phyloP scores from a whole-genome alignment of 2,797 vertebrate genomes.

The Spinibarbus caldwelli region DNA sequence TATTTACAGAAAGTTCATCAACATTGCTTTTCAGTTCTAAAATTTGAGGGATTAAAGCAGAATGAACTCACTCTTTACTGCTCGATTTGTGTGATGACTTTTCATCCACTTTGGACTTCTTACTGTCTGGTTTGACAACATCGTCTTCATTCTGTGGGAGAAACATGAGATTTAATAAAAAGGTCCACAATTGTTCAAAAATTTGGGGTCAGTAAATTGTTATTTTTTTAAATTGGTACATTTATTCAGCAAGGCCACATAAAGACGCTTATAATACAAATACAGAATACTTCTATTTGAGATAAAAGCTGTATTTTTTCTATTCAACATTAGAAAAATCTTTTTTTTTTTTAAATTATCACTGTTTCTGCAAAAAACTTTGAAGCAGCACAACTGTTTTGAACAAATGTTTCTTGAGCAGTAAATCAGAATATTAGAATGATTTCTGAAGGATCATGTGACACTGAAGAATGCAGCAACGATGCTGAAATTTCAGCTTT shows the following conservation, averaged over 20 bases:
- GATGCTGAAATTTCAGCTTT: not conserved
- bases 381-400: no score
- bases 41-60: not conserved
- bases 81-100: slow-evolving; percentile 89
- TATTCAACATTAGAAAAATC: no score
- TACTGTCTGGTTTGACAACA: slow-evolving; percentile 85
- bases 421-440: not conserved
- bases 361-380: no score
- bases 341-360: no score
- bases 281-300: no score
- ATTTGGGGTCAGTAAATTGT: not conserved
- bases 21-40: not conserved
- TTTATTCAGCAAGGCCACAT: not conserved
- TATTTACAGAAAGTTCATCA: not conserved
- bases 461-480: no score
- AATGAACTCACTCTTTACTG: slow-evolving; percentile 89
- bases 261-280: no score
- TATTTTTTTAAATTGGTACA: no score
- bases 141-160: slow-evolving; percentile 89
- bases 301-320: not conserved
- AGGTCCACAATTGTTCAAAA: not conserved
- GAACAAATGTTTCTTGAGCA: not conserved
- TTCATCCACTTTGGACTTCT: slow-evolving; percentile 91
- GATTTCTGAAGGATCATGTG: not conserved
- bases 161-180: slow-evolving; percentile 31